These are phyloP conservation scores for Hyles vespertilio DNA, from an alignment of 1,140 invertebrate genomes.

Conservation along the genomic window DNA sequence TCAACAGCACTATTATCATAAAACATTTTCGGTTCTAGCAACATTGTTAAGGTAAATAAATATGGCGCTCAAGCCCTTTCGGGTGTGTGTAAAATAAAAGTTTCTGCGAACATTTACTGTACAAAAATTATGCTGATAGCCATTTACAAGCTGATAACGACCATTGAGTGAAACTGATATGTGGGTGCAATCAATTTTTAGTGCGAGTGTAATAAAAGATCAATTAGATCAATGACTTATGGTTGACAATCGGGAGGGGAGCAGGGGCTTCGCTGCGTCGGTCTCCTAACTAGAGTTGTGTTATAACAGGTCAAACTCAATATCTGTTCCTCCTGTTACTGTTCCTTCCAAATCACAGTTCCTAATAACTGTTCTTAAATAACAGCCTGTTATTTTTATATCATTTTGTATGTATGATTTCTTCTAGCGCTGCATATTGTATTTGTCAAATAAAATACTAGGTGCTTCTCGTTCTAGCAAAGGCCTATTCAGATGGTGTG, in stretches of 20 bases:
- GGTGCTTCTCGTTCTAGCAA: too few species aligned
- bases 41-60: slow-evolving; percentile 65
- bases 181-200: slow-evolving; percentile 9
- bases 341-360: too few species aligned
- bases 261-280: slow-evolving; percentile 40
- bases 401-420: too few species aligned
- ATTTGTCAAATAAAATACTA: too few species aligned
- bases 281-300: slow-evolving; percentile 43
- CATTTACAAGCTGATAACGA: too few species aligned
- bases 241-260: slow-evolving; percentile 37
- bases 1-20: neutral
- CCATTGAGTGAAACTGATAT: too few species aligned
- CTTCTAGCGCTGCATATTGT: too few species aligned
- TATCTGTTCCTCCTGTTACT: too few species aligned
- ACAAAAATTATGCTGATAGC: neutral
- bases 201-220: slow-evolving; percentile 34
- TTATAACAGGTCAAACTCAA: too few species aligned
- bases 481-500: too few species aligned
- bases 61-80: slow-evolving; percentile 46
- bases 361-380: too few species aligned
- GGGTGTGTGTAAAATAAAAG: slow-evolving; percentile 37
- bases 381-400: too few species aligned
- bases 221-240: slow-evolving; percentile 59
- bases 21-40: slow-evolving; percentile 22
- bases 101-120: neutral